phyloP scores from a whole-genome alignment of 2,797 vertebrate species.

The Ptychobarbus kaznakovi region DNA sequence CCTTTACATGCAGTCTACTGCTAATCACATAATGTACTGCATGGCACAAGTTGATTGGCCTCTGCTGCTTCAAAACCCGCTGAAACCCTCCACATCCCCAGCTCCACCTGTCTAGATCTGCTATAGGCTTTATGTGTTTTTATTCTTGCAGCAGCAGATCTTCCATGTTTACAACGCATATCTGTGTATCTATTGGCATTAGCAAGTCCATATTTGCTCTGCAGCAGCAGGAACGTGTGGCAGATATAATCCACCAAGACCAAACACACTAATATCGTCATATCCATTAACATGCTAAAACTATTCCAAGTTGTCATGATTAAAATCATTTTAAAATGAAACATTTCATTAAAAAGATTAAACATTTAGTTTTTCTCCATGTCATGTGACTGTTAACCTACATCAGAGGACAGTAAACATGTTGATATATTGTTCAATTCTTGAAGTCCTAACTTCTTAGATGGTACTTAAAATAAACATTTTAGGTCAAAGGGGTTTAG shows the following conservation, averaged over 20 bases:
- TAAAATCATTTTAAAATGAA: not conserved
- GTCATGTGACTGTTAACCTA: not conserved
- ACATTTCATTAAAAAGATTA: not conserved
- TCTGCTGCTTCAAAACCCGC: not conserved
- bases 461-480: not conserved
- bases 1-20: not conserved
- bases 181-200: not conserved
- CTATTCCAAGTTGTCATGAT: not conserved
- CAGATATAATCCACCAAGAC: not conserved
- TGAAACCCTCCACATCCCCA: not conserved
- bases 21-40: not conserved
- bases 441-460: not conserved
- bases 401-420: not conserved
- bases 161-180: not conserved
- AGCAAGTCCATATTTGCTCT: not conserved
- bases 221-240: not conserved
- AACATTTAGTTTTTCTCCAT: not conserved
- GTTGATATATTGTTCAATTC: not conserved
- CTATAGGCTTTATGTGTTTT: not conserved
- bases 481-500: not conserved
- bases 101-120: not conserved
- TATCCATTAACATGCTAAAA: not conserved
- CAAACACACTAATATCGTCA: not conserved
- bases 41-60: not conserved
- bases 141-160: not conserved